Base-by-base conservation (phyloP, 1,140 invertebrate genomes). In the Spodoptera frugiperda region DNA sequence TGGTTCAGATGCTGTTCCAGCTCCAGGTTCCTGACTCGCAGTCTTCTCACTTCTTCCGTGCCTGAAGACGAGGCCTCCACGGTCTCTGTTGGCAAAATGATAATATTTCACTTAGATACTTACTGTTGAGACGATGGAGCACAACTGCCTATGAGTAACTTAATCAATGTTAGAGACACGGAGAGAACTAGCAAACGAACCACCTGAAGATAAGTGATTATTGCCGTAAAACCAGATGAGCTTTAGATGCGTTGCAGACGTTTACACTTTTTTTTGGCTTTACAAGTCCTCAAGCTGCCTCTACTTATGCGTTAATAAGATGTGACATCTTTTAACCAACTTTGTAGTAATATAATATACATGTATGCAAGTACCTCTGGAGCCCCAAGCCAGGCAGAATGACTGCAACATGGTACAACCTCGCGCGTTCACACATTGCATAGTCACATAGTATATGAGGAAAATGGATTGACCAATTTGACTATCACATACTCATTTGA, bases 31-130 rank as follows among this genome's bases (percentile, higher is more conserved):
- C 85, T 85, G 65, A 94, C 89, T 67, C 96, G 95, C 17, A 98
- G 91, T 77, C 96, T 95, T 63, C 95, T 95, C 71, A 97, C 87
- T 93, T 98, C 97, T 51, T 94, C 94, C 81, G 97, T 96, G 9
- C 96, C 96, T 6, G 95, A 96, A 6, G 95, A 96, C 0, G 97
- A 97, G 84, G 97, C 97, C 84, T 98, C 96, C 63, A 98, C 96
- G 0, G 97, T 97, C 94, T 98, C 98, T 97, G 91, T 53, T 87
- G 90, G 33, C 10, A 30, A 46, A 46, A 46, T n/a, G 15, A 46
- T 6, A 14, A 14, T 12, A 51, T 46, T 74, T 82, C 1, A 19
- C 12, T 3, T 17, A 3, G 12, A 12, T 63, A 11, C n/a, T 44
- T 9, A 25, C 0, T 25, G 5, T 25, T 25, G 3, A 3, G 25